phyloP scores from a whole-genome alignment of 2,888 invertebrate genomes.

The Ariolimax columbianus region DNA sequence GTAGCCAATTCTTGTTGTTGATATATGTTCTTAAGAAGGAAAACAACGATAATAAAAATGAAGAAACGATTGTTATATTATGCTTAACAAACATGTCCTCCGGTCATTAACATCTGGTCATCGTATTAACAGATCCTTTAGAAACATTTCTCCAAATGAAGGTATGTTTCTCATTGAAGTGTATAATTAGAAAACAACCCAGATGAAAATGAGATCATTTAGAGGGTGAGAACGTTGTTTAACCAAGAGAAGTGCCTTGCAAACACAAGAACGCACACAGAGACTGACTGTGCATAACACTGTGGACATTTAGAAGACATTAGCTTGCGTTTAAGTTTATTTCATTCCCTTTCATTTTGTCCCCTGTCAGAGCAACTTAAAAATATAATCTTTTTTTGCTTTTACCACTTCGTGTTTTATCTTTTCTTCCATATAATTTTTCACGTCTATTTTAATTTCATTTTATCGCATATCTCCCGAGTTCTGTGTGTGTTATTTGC shows the following conservation, averaged over 20 bases:
- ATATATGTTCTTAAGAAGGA: no score
- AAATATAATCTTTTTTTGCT: neutral
- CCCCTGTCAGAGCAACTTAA: no score
- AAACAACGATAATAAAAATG: no score
- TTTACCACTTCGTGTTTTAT: neutral
- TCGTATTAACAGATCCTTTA: no score
- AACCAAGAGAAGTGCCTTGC: neutral
- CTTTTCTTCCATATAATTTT: neutral
- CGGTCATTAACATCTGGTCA: neutral
- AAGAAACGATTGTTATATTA: neutral
- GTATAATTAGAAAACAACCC: neutral
- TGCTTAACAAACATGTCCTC: neutral
- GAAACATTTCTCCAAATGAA: no score
- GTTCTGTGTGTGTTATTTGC: no score
- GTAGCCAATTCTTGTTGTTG: no score
- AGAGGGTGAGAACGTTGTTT: neutral
- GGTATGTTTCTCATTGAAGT: neutral
- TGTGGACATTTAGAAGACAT: neutral
- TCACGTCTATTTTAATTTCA: no score
- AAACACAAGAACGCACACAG: neutral
- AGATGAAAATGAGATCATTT: neutral
- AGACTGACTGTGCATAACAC: neutral
- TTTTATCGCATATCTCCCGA: no score
- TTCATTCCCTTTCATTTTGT: neutral
- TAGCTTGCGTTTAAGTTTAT: neutral